Evolutionary conservation across 1,140 invertebrate species (phyloP).

Genomic region (Phymastichus coffea): DNA sequence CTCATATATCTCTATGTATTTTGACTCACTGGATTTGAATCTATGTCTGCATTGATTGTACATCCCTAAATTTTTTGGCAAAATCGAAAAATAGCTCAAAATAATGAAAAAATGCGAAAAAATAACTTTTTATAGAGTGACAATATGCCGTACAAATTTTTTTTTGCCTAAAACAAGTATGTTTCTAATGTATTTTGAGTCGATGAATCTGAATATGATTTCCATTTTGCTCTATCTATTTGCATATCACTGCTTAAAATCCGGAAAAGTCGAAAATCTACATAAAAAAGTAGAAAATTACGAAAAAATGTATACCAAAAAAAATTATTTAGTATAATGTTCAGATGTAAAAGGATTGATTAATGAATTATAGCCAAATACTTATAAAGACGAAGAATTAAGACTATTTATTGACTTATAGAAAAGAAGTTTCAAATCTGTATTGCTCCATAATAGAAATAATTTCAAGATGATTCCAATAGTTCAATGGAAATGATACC

Average conservation of each 20-base stretch:
- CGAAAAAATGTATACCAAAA: not conserved
- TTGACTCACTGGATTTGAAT: too few relatives aligned
- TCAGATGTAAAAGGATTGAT: too few relatives aligned
- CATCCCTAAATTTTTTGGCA: too few relatives aligned
- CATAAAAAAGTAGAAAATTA: not conserved
- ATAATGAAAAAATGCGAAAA: too few relatives aligned
- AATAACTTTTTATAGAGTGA: too few relatives aligned
- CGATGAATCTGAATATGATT: not conserved
- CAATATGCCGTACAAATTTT: not conserved
- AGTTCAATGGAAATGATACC: too few relatives aligned
- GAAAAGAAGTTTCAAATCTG: not conserved
- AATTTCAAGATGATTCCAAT: too few relatives aligned
- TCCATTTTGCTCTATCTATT: not conserved
- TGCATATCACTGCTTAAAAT: not conserved
- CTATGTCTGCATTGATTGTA: too few relatives aligned
- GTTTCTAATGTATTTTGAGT: not conserved
- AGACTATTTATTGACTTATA: not conserved
- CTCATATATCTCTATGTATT: too few relatives aligned
- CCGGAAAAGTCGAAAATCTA: not conserved
- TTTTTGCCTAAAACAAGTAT: not conserved
- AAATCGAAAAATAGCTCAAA: too few relatives aligned
- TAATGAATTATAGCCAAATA: not conserved
- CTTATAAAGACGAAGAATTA: not conserved
- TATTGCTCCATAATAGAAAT: too few relatives aligned
- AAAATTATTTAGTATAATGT: not conserved